phyloP scores from a whole-genome alignment of 1,140 invertebrate species.

The Drosophila varians region DNA sequence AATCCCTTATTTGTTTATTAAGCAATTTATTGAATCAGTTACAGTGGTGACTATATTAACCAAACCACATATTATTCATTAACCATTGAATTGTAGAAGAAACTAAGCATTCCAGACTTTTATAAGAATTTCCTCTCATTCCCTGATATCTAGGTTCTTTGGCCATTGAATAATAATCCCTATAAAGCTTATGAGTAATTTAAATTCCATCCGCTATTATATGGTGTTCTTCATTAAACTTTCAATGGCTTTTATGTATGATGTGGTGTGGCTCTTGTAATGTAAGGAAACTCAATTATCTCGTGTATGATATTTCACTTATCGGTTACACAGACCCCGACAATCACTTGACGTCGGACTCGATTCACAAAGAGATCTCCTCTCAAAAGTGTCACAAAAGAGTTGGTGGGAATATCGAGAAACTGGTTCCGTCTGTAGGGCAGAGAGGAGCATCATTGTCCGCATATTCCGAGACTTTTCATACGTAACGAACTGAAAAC shows the following conservation, averaged over 20 bases:
- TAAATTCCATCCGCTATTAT: constrained; percentile 12
- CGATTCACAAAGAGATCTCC: constrained; percentile 10
- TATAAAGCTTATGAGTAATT: too few relatives aligned
- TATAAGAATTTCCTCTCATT: too few relatives aligned
- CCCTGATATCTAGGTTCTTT: constrained; percentile 1
- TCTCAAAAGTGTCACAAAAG: constrained; percentile 56
- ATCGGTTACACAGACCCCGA: constrained; percentile 28
- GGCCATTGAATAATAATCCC: neutral
- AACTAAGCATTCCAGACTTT: too few relatives aligned
- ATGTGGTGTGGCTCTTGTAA: too few relatives aligned
- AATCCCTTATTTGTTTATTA: constrained; percentile 24
- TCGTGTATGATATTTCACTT: constrained; percentile 46
- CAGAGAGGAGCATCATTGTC: constrained; percentile 23
- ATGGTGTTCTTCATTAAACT: constrained; percentile 8
- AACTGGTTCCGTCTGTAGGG: constrained; percentile 70
- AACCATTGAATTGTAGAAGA: too few relatives aligned
- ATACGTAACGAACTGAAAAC: constrained; percentile 39
- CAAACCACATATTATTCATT: constrained; percentile 24
- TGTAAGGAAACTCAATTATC: constrained; percentile 43
- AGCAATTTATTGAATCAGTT: constrained; percentile 30
- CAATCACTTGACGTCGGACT: neutral
- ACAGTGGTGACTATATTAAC: constrained; percentile 4
- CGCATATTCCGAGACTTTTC: constrained; percentile 8
- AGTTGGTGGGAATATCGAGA: constrained; percentile 57
- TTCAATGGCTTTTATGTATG: constrained; percentile 9